Evolutionary conservation across 2,113 vertebrate species (phyloP), one percentile per base, ranked within the genome.

Genomic region (Callipepla californica): DNA sequence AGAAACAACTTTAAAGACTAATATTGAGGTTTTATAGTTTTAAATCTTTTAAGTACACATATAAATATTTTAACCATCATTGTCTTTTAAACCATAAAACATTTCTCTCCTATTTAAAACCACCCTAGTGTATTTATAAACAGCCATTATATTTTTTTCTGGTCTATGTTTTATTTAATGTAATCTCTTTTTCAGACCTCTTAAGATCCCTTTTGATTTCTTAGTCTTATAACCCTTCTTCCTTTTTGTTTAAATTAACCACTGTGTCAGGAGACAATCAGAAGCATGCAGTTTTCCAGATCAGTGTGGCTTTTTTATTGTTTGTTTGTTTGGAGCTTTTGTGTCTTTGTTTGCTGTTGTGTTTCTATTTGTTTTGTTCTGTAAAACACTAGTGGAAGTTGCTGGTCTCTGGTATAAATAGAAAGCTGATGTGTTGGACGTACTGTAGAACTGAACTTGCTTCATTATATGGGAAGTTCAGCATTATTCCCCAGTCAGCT

Each of bases 371-470:
- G 30, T 36, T 34, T 9, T 34, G 72, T 63, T 65, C 32, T n/a
- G 10, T 23, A 69, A 85, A 69, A n/a, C 0, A 0, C 6, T 58
- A 51, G 12, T 5, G 50, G 3, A 23, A 32, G 32, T 34, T 75
- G 3, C 42, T 45, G 50, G 9, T 48, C 19, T 38, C 28, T 68
- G 23, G 25, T 80, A 50, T 34, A 80, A 57, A 65, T 40, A 34
- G 6, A 11, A 68, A 80, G 40, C 38, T 30, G 7, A 16, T 23
- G 17, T 32, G 51, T 26, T 45, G 22, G 23, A 55, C 16, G 28
- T 55, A 30, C 8, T 55, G 28, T 69, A 85, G 57, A 57, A 45
- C 6, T 36, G 28, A 47, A 59, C 79, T 69, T 75, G 7, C 53
- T 32, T 76, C 7, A 8, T 80, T 19, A 13, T 57, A 30, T 28